Evolutionary conservation across 2,113 vertebrate species (phyloP), one percentile per base, ranked within the genome.

Genomic region (Noturus placidus): DNA sequence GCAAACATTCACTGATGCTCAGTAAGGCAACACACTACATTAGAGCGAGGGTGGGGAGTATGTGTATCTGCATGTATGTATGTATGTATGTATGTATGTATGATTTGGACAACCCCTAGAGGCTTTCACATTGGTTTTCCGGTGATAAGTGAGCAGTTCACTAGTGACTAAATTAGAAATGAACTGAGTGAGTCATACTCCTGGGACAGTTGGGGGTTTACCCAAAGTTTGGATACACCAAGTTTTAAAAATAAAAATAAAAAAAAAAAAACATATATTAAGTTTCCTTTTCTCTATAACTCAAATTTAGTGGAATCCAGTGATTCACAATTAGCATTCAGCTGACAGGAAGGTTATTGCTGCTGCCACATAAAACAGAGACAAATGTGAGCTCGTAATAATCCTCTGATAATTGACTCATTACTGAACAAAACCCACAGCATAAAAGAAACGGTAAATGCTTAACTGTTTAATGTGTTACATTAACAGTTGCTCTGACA

Each of bases 141-240:
- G 22, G 59, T 88, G 57, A 38, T 61, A 84, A 79, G 38, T 76
- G 22, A 59, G 65, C 38, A 82, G 52, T 74, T 38, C 22, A 83
- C 59, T 22, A 38, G 4, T 78, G 15, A 42, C 50, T 84, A 79
- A 79, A 88, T 88, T 84, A 88, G 70, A 79, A 67, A 88, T 57
- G 5, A 38, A 25, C 22, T 69, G 22, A 50, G 50, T 84, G 74
- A 84, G 50, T 88, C 82, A 88, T 20, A 20, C n/a, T 79, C 50
- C 5, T 0, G 35, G 46, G 81, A 65, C 81, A 57, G 42, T 69
- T 67, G 8, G 87, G 87, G 87, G 50, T 69, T 88, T 88, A 84
- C 82, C 87, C 59, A 52, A 17, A 70, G 13, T 9, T 69, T 54
- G 14, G 33, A 52, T 65, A 13, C n/a, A 65, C 4, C 7, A 61